Evolutionary conservation across 2,888 invertebrate species (phyloP).

Genomic region (Dynastes hyllus): DNA sequence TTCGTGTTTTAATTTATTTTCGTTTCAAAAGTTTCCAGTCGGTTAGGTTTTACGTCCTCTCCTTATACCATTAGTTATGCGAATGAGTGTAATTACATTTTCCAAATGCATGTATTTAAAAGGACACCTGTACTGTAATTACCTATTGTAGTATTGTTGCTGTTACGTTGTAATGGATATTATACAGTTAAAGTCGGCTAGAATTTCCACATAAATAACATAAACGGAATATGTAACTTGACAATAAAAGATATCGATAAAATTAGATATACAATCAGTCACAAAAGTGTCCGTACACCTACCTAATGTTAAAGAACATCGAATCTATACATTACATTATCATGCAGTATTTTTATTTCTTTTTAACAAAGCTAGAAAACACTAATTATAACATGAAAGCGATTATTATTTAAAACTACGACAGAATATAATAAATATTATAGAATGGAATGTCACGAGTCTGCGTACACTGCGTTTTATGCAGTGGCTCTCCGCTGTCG

Average conservation of each 20-base stretch:
- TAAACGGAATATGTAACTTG: background rate
- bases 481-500: too few relatives aligned
- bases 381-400: too few relatives aligned
- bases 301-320: too few relatives aligned
- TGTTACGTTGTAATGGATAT: constrained; percentile 12
- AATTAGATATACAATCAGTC: too few relatives aligned
- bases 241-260: background rate
- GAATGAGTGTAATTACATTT: constrained; percentile 14
- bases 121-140: constrained; percentile 32
- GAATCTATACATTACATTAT: too few relatives aligned
- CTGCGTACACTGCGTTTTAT: too few relatives aligned
- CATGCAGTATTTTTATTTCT: too few relatives aligned
- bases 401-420: too few relatives aligned
- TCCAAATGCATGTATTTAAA: constrained; percentile 6
- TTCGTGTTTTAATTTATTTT: background rate
- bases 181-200: background rate
- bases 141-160: background rate
- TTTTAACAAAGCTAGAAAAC: too few relatives aligned
- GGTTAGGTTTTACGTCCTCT: background rate
- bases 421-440: too few relatives aligned
- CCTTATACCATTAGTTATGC: constrained; percentile 9
- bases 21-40: background rate
- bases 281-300: too few relatives aligned
- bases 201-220: background rate
- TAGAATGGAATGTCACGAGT: too few relatives aligned